A percentile compares a stretch with the other conserved stretches of the same genome.
Conservation (phyloP, 2,113 vertebrate genomes). For the Oreocharis arfaki region DNA sequence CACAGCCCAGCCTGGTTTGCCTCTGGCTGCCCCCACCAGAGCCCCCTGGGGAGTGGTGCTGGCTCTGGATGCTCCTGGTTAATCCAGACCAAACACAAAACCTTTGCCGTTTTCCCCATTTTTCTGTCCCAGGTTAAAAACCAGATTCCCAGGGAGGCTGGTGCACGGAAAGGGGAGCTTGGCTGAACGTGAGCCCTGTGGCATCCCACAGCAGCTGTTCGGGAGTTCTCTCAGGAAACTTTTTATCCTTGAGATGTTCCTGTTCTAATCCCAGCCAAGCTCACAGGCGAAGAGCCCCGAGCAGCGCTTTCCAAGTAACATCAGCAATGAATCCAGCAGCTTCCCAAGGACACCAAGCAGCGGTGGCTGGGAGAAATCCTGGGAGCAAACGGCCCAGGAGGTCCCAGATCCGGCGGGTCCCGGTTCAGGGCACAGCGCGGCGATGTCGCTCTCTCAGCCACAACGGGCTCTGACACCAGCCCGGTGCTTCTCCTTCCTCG, state of each 20-base stretch:
- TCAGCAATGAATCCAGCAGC: background rate
- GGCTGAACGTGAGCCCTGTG: background rate
- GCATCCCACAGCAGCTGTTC: background rate
- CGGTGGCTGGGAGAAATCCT: background rate
- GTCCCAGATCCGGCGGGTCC: background rate
- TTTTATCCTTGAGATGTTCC: background rate
- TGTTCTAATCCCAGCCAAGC: background rate
- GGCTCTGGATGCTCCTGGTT: background rate
- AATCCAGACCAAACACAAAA: background rate
- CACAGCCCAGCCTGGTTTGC: background rate
- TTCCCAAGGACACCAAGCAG: background rate
- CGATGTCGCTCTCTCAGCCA: background rate
- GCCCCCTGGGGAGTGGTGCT: background rate
- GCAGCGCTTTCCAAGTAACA: background rate
- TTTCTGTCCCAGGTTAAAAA: background rate
- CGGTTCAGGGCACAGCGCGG: background rate
- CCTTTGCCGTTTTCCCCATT: accelerated
- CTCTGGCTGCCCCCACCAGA: background rate
- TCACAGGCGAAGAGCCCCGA: background rate
- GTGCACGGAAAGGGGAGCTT: background rate
- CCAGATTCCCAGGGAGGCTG: background rate
- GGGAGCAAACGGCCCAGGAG: background rate
- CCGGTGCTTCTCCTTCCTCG: background rate
- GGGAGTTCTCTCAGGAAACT: background rate
- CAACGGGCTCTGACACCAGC: background rate